Evolutionary conservation across 2,113 vertebrate species (phyloP), one percentile per base, ranked within the genome.

Genomic region (Numenius arquata): DNA sequence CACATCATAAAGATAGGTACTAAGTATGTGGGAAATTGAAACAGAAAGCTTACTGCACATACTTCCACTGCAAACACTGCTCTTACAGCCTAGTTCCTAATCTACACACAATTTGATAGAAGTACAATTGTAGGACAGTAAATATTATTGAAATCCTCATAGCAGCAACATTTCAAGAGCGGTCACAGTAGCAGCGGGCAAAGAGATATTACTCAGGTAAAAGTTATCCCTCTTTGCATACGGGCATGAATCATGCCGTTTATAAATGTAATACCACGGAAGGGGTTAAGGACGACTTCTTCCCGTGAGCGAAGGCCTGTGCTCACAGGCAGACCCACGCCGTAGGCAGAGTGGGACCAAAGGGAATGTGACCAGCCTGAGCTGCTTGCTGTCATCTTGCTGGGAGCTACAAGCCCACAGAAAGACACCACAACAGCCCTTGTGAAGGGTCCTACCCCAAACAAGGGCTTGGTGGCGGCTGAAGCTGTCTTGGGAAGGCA

Each of bases 251-350:
- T 41, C 12, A n/a, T 2, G 5, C 2, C 1, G 0, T 34, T 34
- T 59, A 63, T 1, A 63, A 58, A 88, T 3, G 8, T 21, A 4
- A 13, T 23, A 30, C 3, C 29, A n/a, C 3, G 27, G 43, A 77
- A 17, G 40, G 34, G 21, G 34, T 40, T 67, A 71, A 67, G 79
- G 36, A 61, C 0, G 0, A 9, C 3, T 43, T 25, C 50, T 18
- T 12, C 30, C 3, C 0, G 8, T 5, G 14, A 62, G 29, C 21
- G 56, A 81, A 62, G 16, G 9, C 38, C 20, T 5, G 2, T 5
- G 50, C 26, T 52, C n/a, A 2, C 19, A 45, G 55, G 20, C 40
- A 47, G 52, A 43, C 8, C 6, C 52, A n/a, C 0, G 0, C 0
- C 0, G 16, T 2, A 34, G 30, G 72, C 20, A 43, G 52, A 32